Percentiles rank a stretch among this genome's conserved stretches.
phyloP scores from a whole-genome alignment of 2,888 invertebrate species.

The Clistopyga incitator region DNA sequence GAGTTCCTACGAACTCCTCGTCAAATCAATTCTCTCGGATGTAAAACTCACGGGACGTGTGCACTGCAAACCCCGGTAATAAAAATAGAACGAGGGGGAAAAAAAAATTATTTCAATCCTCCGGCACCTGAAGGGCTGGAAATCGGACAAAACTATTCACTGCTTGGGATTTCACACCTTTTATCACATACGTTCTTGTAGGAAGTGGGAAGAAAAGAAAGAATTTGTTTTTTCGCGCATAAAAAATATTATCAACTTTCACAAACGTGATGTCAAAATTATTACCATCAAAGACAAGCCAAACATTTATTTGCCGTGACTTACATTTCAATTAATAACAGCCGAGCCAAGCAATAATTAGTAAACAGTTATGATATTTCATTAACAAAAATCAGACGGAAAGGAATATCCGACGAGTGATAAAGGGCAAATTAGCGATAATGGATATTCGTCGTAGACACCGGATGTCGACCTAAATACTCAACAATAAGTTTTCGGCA shows the following conservation, averaged over 20 bases:
- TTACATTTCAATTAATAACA: too few relatives aligned
- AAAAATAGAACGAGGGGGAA: not conserved
- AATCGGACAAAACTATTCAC: not conserved
- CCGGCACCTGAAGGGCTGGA: not conserved
- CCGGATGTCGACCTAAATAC: conserved; percentile 62
- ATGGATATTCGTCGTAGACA: conserved; percentile 43
- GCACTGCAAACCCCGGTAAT: not conserved
- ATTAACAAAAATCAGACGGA: too few relatives aligned
- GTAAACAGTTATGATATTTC: too few relatives aligned
- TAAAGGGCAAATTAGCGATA: not conserved
- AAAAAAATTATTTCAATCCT: not conserved
- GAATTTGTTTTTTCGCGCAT: not conserved
- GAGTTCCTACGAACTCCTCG: not conserved
- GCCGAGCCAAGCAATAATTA: too few relatives aligned
- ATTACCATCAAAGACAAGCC: not conserved
- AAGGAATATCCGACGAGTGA: not conserved
- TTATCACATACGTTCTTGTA: not conserved
- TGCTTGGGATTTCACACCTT: not conserved
- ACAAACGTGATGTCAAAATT: not conserved
- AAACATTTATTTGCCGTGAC: too few relatives aligned
- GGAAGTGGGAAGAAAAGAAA: not conserved
- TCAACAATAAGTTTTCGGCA: conserved; percentile 72
- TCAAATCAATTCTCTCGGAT: conserved; percentile 5
- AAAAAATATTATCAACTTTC: not conserved
- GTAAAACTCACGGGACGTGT: not conserved